These are phyloP conservation scores for Megaptera novaeangliae DNA, from an alignment of 2,113 vertebrate genomes.

Conservation along the genomic window DNA sequence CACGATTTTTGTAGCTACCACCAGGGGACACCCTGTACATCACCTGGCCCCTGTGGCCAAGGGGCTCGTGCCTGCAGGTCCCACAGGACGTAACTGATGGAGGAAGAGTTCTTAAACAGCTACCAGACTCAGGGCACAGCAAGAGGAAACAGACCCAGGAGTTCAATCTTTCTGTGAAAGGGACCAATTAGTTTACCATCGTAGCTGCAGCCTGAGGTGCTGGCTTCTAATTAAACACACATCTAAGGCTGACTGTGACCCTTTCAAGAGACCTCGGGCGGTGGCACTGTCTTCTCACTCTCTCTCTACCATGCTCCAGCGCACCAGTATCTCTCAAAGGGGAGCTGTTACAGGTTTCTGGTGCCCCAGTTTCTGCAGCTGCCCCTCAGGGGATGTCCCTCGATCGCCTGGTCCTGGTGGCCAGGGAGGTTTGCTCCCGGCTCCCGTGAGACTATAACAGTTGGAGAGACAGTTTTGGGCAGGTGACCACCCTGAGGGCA, in stretches of 20 bases:
- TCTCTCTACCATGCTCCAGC: background rate
- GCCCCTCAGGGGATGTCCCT: background rate
- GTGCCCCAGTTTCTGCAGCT: background rate
- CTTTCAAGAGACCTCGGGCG: background rate
- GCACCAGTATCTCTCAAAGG: fast-evolving
- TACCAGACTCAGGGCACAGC: background rate
- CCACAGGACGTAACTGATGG: background rate
- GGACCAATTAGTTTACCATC: background rate
- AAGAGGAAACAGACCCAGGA: background rate
- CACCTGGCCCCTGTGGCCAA: background rate
- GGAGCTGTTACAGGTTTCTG: background rate
- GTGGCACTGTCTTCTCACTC: background rate
- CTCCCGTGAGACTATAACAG: background rate
- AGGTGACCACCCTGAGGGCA: background rate
- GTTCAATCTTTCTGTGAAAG: background rate
- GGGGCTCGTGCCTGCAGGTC: background rate
- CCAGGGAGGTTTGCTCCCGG: background rate
- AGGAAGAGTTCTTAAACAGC: background rate
- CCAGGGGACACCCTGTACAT: background rate
- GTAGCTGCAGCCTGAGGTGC: background rate
- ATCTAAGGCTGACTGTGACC: background rate
- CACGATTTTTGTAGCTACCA: background rate
- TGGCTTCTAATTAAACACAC: background rate
- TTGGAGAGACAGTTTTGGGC: background rate
- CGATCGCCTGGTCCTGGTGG: background rate